Conservation (phyloP, 2,888 invertebrate species). For the Gandaritis pyraliata region DNA sequence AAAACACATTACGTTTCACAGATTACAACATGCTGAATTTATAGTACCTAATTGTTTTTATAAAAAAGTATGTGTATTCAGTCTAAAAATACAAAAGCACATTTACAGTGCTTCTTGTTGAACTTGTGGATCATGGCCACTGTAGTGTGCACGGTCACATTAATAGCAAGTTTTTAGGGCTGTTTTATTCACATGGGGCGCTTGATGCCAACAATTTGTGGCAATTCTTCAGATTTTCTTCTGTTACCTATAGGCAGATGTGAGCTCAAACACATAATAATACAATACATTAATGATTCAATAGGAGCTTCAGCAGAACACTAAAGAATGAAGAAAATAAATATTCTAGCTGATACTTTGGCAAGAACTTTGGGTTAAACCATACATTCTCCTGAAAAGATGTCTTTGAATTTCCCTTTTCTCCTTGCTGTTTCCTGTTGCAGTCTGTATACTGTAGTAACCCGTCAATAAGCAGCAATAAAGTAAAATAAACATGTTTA, state of each 20-base stretch:
- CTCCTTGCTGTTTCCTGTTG: conserved; percentile 91
- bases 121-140: conserved; percentile 2
- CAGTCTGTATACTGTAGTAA: conserved; percentile 90
- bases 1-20: conserved; percentile 22
- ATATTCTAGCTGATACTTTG: conserved; percentile 77
- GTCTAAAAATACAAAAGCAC: conserved; percentile 10
- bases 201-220: conserved; percentile 40
- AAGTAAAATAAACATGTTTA: conserved; percentile 80
- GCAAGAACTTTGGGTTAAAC: conserved; percentile 81
- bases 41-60: conserved; percentile 2
- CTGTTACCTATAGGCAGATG: conserved; percentile 46
- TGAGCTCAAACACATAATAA: conserved; percentile 42
- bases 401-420: conserved; percentile 94
- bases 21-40: conserved; percentile 22
- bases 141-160: neutral
- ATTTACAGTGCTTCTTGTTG: conserved; percentile 12
- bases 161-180: neutral
- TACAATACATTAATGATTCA: conserved; percentile 33
- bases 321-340: conserved; percentile 62
- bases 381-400: conserved; percentile 93
- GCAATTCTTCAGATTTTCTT: conserved; percentile 40
- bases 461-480: conserved; percentile 87
- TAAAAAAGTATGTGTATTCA: neutral
- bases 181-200: conserved; percentile 2
- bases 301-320: conserved; percentile 48